Evolutionary conservation across 2,797 vertebrate genomes (phyloP), one percentile per base, ranked within the genome.

Genomic region (Neosalanx taihuensis): DNA sequence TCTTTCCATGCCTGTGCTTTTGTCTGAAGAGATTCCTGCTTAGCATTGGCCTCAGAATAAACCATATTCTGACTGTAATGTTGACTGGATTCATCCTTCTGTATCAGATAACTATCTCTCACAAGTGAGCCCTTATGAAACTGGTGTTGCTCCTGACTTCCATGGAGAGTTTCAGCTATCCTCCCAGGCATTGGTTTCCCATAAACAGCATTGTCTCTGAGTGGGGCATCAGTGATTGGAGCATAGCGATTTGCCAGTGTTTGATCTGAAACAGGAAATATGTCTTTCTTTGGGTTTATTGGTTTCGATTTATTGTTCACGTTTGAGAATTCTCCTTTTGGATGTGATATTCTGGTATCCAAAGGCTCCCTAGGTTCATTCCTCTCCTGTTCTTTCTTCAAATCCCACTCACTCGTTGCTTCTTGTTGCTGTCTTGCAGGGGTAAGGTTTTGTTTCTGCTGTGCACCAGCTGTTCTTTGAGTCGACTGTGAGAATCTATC

Each of bases 401-500:
- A 62, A 70, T 59, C 78, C 26, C 62, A 80, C 35, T 75, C 76
- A 72, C 81, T 85, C 83, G 82, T 73, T 41, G 61, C 63, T 76
- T 72, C 80, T 67, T 75, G 72, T 66, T 78, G 83, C 49, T 87
- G 68, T 60, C 74, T 81, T 33, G 66, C 63, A 66, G 80, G 71
- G 72, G 79, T 67, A 26, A 69, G 57, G 59, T 84, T 74, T 20
- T 89, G 79, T 29, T 80, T 88, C 61, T 71, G 64, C 61, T 71
- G 64, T 0, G 10, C 4, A 56, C 51, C 18, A 5, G 65, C 77
- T 71, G 75, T 73, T 76, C 83, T 86, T 73, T 79, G 80, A 41
- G 72, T 75, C 63, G 65, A 65, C 56, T 79, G 67, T 70, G 62
- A 33, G 60, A 85, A 78, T 83, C 82, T 86, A 71, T 90, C 84